Conservation (phyloP, 37 sponge, comb jelly and placozoan genomes). For the Tethya wilhelma region DNA sequence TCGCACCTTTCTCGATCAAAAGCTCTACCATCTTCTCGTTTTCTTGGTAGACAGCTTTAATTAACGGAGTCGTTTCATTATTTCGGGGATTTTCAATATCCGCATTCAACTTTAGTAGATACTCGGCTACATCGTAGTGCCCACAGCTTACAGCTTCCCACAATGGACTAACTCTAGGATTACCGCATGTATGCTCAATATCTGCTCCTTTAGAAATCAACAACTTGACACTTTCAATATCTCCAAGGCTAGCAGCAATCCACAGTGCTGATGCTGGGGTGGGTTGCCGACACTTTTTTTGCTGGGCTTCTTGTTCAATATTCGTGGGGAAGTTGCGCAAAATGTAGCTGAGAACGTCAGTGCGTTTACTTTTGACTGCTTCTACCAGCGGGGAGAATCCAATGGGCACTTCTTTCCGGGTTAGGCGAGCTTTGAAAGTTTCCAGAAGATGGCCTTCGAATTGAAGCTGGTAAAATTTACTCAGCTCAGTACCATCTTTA, state of each 20-base stretch:
- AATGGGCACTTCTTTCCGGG: not conserved
- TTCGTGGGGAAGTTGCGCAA: constrained; percentile 38
- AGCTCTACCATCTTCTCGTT: constrained; percentile 60
- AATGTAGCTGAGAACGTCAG: constrained; percentile 37
- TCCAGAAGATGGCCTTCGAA: not conserved
- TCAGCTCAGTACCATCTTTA: no score
- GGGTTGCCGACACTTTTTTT: constrained; percentile 51
- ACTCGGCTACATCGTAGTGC: constrained; percentile 70
- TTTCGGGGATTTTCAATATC: constrained; percentile 80
- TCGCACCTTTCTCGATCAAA: constrained; percentile 67
- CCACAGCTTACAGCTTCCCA: constrained; percentile 88
- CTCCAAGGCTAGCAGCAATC: constrained; percentile 79
- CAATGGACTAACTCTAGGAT: constrained; percentile 66
- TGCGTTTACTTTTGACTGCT: constrained; percentile 28
- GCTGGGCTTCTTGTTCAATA: constrained; percentile 65
- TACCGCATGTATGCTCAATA: constrained; percentile 70
- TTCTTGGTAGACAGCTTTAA: constrained; percentile 79
- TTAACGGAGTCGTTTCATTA: constrained; percentile 83
- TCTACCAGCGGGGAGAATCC: constrained; percentile 61
- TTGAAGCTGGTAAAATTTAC: not conserved
- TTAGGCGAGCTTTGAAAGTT: constrained; percentile 19
- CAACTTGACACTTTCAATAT: constrained; percentile 56
- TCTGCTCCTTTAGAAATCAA: constrained; percentile 72
- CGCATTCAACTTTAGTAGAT: constrained; percentile 60
- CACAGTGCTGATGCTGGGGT: constrained; percentile 85